Conservation (phyloP, 2,797 vertebrate species). For the Lateolabrax maculatus region DNA sequence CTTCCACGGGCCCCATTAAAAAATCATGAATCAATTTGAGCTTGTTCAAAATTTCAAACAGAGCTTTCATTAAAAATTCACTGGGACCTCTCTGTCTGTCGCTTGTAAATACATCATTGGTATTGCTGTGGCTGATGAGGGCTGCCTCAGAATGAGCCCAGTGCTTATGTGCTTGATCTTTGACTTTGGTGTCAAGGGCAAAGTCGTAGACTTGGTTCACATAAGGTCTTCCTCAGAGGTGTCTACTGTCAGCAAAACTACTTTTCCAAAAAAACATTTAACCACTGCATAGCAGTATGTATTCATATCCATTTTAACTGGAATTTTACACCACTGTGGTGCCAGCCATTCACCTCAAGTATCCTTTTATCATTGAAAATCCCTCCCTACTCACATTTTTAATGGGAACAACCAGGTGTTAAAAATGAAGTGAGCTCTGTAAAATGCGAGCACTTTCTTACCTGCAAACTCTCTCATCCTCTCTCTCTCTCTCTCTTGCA, state of each 20-base stretch:
- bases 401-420: constrained; percentile 64
- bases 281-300: background rate
- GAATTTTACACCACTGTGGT: background rate
- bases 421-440: constrained; percentile 59
- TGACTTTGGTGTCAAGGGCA: constrained; percentile 71
- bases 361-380: constrained; percentile 37
- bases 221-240: constrained; percentile 1
- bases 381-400: constrained; percentile 37
- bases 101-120: constrained; percentile 79
- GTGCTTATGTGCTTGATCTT: constrained; percentile 66
- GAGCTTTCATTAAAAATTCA: constrained; percentile 81
- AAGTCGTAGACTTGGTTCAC: constrained; percentile 30
- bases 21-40: constrained; percentile 82
- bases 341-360: constrained; percentile 24
- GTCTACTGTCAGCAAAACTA: constrained; percentile 19
- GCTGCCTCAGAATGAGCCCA: constrained; percentile 56
- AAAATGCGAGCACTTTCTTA: constrained; percentile 69
- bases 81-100: constrained; percentile 74
- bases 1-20: constrained; percentile 75
- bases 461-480: constrained; percentile 57
- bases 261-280: constrained; percentile 26
- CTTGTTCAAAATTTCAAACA: constrained; percentile 83
- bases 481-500: constrained; percentile 31
- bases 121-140: constrained; percentile 65
- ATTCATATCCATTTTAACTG: background rate